These are phyloP conservation scores for Xylota segnis DNA, from an alignment of 2,888 invertebrate genomes.

Conservation along the genomic window DNA sequence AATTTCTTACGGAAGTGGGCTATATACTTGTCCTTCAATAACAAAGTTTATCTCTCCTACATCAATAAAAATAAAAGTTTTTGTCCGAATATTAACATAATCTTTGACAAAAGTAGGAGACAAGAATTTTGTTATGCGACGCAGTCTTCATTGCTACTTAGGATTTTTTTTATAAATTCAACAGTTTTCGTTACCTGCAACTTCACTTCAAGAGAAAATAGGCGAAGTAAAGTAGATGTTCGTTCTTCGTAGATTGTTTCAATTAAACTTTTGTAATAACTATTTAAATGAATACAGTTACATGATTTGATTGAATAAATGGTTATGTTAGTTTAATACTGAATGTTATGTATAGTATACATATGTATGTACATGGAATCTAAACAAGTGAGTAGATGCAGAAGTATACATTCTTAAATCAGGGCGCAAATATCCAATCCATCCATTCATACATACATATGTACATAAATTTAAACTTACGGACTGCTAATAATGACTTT, in stretches of 20 bases:
- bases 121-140: slow-evolving; percentile 20
- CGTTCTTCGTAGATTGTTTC: not conserved
- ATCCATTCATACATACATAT: too few species aligned
- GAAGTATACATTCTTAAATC: not conserved
- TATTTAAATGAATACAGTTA: not conserved
- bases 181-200: slow-evolving; percentile 14
- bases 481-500: not conserved
- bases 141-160: slow-evolving; percentile 5
- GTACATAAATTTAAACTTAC: not conserved
- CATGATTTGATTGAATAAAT: not conserved
- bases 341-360: too few species aligned
- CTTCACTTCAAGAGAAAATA: not conserved
- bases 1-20: slow-evolving; percentile 22
- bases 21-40: slow-evolving; percentile 18
- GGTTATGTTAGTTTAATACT: not conserved
- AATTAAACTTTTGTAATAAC: not conserved
- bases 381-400: not conserved
- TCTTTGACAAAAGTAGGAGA: slow-evolving; percentile 1
- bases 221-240: not conserved
- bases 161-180: slow-evolving; percentile 12
- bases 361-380: not conserved
- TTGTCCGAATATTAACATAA: slow-evolving; percentile 29
- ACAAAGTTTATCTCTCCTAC: slow-evolving; percentile 33
- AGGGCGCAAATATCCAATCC: not conserved
- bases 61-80: slow-evolving; percentile 22